Evolutionary conservation across 2,797 vertebrate species (phyloP).

Genomic region (Erpetoichthys calabaricus): DNA sequence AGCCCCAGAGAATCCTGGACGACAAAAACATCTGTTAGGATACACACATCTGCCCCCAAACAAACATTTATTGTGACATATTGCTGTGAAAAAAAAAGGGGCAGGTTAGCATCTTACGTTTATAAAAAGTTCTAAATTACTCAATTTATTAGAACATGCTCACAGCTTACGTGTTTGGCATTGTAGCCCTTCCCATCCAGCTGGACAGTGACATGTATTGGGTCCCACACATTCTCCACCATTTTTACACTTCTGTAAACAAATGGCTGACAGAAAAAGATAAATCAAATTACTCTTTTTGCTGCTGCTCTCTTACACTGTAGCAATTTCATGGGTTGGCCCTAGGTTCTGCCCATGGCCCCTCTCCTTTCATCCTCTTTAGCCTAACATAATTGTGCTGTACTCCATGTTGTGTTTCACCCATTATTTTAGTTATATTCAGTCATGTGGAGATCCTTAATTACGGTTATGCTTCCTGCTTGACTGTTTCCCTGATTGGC

Average conservation of each 20-base stretch:
- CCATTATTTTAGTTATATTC: too few species aligned
- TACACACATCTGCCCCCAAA: slow-evolving; percentile 66
- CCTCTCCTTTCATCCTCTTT: too few species aligned
- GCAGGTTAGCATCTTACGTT: background rate
- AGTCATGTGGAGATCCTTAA: too few species aligned
- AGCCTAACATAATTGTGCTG: too few species aligned
- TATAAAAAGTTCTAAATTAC: background rate
- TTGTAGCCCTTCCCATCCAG: slow-evolving; percentile 66
- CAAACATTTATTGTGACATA: slow-evolving; percentile 63
- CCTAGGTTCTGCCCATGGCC: too few species aligned
- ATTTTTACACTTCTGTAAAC: slow-evolving; percentile 74
- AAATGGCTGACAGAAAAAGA: slow-evolving; percentile 49
- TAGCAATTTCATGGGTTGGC: too few species aligned
- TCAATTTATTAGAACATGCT: too few species aligned
- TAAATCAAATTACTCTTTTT: background rate
- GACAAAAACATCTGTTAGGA: slow-evolving; percentile 69
- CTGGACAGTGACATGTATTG: slow-evolving; percentile 59
- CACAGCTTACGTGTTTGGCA: slow-evolving; percentile 69
- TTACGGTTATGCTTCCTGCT: too few species aligned
- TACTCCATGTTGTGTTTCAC: too few species aligned
- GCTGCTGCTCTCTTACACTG: too few species aligned
- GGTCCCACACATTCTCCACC: slow-evolving; percentile 74
- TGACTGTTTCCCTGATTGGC: too few species aligned
- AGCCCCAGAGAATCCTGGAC: slow-evolving; percentile 55
- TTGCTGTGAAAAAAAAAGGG: slow-evolving; percentile 41